A percentile compares a stretch with the other conserved stretches of the same genome.
Conservation (phyloP, 2,888 invertebrate species). For the Eumacrocentrus americanus region DNA sequence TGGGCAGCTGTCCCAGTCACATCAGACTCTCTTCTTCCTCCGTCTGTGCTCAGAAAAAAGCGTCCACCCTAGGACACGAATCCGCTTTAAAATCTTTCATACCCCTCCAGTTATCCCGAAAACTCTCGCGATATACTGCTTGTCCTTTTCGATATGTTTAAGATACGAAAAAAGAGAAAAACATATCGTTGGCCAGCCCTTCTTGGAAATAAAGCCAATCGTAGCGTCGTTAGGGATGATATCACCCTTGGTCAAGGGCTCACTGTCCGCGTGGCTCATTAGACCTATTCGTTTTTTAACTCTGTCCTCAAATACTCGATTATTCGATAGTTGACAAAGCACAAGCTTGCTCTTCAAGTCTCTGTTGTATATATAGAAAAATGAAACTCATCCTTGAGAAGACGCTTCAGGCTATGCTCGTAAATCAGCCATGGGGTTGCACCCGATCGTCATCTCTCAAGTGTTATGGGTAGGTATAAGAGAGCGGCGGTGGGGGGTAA, state of each 20-base stretch:
- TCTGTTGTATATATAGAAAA: not conserved
- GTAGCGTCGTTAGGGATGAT: conserved; percentile 42
- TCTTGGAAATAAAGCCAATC: conserved; percentile 53
- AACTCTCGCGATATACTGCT: not conserved
- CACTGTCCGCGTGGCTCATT: conserved; percentile 27
- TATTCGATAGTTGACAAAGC: conserved; percentile 18
- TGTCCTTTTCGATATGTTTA: not conserved
- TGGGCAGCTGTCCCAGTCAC: conserved; percentile 54
- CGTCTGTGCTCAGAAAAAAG: conserved; percentile 29
- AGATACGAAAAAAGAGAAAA: not conserved
- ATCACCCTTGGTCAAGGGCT: conserved; percentile 31
- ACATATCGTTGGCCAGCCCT: conserved; percentile 16
- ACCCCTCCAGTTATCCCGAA: conserved; percentile 17
- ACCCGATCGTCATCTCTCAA: conserved; percentile 13
- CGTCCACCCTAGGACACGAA: conserved; percentile 15
- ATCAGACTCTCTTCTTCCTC: conserved; percentile 35
- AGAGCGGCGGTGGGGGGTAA: conserved; percentile 35
- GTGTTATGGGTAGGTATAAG: conserved; percentile 36
- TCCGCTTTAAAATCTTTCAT: conserved; percentile 42
- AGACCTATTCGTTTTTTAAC: conserved; percentile 4
- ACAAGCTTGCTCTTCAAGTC: conserved; percentile 20
- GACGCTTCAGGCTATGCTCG: not conserved
- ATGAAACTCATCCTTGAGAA: not conserved
- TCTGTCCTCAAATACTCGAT: conserved; percentile 22
- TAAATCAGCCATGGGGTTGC: conserved; percentile 12